These are phyloP conservation scores for Danaus plexippus DNA, from an alignment of 1,140 invertebrate species.

Conservation along the genomic window DNA sequence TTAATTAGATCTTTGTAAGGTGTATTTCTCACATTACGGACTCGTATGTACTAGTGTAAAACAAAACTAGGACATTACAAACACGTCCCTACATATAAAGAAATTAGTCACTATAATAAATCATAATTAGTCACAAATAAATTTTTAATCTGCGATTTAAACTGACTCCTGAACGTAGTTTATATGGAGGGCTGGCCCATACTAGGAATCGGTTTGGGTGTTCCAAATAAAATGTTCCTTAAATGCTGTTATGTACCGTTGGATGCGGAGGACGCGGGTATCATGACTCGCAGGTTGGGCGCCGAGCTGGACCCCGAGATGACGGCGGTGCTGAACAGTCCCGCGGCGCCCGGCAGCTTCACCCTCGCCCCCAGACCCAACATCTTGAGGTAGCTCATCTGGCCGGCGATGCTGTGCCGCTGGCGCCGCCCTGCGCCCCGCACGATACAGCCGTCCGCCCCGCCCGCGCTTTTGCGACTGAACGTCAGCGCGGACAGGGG, in stretches of 20 bases:
- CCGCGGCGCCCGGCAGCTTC: slow-evolving; percentile 80
- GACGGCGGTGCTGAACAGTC: slow-evolving; percentile 93
- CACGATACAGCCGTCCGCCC: slow-evolving; percentile 53
- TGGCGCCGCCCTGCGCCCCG: slow-evolving; percentile 82
- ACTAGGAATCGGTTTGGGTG: no score
- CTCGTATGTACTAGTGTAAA: no score
- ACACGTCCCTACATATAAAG: no score
- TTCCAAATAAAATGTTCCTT: no score
- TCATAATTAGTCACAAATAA: no score
- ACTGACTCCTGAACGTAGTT: no score
- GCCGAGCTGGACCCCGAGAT: slow-evolving; percentile 93
- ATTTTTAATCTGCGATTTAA: no score
- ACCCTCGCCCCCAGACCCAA: slow-evolving; percentile 80
- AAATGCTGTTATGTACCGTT: slow-evolving; percentile 72
- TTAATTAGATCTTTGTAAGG: no score
- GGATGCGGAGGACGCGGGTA: slow-evolving; percentile 78
- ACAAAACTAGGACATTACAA: no score
- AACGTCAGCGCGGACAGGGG: slow-evolving; percentile 73
- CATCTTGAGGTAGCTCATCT: slow-evolving; percentile 93
- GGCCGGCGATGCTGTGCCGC: slow-evolving; percentile 93
- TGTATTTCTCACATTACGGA: no score
- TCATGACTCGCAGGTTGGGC: slow-evolving; percentile 90
- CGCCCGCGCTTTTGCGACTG: slow-evolving; percentile 30
- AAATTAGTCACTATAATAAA: no score
- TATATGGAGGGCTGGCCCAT: no score